Conservation (phyloP, 2,888 invertebrate species). For the Augiades crinisus region DNA sequence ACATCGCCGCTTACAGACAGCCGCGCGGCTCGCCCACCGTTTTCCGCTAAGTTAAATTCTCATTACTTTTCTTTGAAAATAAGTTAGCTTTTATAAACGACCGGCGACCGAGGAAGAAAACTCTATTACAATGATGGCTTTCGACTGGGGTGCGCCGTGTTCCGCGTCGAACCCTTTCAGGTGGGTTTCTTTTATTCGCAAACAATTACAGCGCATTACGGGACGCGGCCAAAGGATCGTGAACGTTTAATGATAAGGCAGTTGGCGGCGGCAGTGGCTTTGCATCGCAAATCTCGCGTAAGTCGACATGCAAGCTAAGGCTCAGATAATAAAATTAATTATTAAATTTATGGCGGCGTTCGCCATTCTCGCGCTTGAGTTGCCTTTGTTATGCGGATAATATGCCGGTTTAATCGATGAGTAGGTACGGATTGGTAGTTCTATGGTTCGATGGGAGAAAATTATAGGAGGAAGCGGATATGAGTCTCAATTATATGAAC, state of each 20-base stretch:
- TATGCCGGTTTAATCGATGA: constrained; percentile 60
- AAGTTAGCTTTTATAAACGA: constrained; percentile 71
- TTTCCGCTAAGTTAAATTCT: constrained; percentile 77
- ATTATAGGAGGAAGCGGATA: too few species aligned
- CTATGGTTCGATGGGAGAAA: neutral
- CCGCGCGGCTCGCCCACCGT: constrained; percentile 51
- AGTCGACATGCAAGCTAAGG: constrained; percentile 68
- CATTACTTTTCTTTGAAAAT: constrained; percentile 75
- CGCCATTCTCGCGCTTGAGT: constrained; percentile 7
- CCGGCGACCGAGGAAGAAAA: constrained; percentile 63
- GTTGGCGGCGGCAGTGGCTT: constrained; percentile 55
- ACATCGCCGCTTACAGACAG: constrained; percentile 53
- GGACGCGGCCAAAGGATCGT: constrained; percentile 52
- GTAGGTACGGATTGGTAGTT: constrained; percentile 1
- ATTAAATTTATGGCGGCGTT: constrained; percentile 62
- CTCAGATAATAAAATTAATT: constrained; percentile 73
- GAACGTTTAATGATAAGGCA: constrained; percentile 70
- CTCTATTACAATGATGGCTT: constrained; percentile 71
- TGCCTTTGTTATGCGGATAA: constrained; percentile 59
- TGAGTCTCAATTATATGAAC: neutral
- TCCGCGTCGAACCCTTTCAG: constrained; percentile 54
- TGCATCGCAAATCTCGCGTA: constrained; percentile 68
- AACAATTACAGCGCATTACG: constrained; percentile 66
- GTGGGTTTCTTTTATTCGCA: constrained; percentile 56
- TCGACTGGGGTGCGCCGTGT: constrained; percentile 53